Evolutionary conservation across 2,113 vertebrate genomes (phyloP).

Genomic region (Brachyistius frenatus): DNA sequence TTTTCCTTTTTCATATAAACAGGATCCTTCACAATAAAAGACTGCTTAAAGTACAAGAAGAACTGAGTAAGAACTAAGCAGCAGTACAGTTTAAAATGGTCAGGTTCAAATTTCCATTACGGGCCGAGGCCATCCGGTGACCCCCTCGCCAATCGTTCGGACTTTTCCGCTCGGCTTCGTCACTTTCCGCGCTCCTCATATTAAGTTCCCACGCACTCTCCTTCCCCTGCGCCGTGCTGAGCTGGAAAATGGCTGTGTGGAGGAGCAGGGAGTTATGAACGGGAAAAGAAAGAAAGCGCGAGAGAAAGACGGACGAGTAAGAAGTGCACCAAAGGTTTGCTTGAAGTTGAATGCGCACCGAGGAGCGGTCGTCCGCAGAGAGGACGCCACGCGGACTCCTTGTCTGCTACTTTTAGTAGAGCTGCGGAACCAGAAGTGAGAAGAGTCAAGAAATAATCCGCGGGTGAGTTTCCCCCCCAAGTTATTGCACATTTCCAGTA

Average conservation of each 20-base stretch:
- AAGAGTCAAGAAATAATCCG: constrained; percentile 61
- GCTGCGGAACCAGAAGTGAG: constrained; percentile 47
- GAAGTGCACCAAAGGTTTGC: constrained; percentile 2
- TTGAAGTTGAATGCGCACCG: constrained; percentile 14
- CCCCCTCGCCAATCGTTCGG: constrained; percentile 57
- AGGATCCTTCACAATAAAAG: background rate
- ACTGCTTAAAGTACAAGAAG: background rate
- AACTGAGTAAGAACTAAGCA: background rate
- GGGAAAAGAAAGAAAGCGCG: constrained; percentile 64
- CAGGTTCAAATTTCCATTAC: constrained; percentile 29
- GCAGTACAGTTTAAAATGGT: background rate
- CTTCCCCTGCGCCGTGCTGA: constrained; percentile 69
- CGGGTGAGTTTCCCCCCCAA: constrained; percentile 78
- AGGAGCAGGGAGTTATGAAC: constrained; percentile 72
- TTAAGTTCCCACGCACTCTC: constrained; percentile 76
- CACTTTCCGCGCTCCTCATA: constrained; percentile 63
- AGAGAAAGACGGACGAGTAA: constrained; percentile 47
- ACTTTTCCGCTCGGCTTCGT: constrained; percentile 71
- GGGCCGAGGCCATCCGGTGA: constrained; percentile 28
- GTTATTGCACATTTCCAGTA: constrained; percentile 80
- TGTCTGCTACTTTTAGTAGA: constrained; percentile 20
- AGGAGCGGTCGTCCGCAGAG: constrained; percentile 5
- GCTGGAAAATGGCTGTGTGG: constrained; percentile 84
- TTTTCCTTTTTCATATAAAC: background rate
- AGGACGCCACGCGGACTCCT: background rate